Evolutionary conservation across 2,888 invertebrate species (phyloP), one percentile per base, ranked within the genome.

Genomic region (Melanostoma mellinum): DNA sequence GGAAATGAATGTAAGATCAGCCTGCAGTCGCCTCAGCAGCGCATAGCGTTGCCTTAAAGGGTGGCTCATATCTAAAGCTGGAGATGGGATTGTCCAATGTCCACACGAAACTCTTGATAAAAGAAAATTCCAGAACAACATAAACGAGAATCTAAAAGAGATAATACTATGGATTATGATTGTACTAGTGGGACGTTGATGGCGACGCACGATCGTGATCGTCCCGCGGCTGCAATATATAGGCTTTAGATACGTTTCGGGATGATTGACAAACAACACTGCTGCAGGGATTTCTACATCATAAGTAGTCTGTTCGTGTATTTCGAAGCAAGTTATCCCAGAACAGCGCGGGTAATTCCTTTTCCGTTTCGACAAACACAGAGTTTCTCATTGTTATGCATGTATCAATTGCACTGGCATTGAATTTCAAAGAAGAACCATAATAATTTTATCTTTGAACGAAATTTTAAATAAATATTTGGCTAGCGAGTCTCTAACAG

Each of bases 1-100:
- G 81, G 81, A 81, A 81, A 72, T 77, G 76, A 72, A 81, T 77
- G 81, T 81, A 61, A 72, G 72, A 72, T 72, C 55, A 50, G 50
- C 32, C 60, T 61, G 81, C 53, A 72, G 72, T 72, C 58, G 76
- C 81, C 42, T 67, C 35, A 20, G 53, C 58, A 73, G 63, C 74
- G 69, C 75, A 67, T 53, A 69, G 52, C 46, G 10, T 72, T 67
- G 53, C 81, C 81, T 72, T 81, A 81, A 81, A 81, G 60, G 72
- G 72, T 61, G 33, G 40, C 20, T 20, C 20, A 20, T 20, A 44
- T 60, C 33, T 69, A 55, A 44, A 10, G 61, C 69, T 56, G 72
- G 20, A 50, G 72, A 65, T 60, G 77, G 55, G 71, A 72, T 72
- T 72, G 67, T 67, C 67, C 30, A 63, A 32, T 50, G 63, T 63